Base-by-base conservation (phyloP, 2,888 invertebrate species). In the Spilosoma lubricipeda region DNA sequence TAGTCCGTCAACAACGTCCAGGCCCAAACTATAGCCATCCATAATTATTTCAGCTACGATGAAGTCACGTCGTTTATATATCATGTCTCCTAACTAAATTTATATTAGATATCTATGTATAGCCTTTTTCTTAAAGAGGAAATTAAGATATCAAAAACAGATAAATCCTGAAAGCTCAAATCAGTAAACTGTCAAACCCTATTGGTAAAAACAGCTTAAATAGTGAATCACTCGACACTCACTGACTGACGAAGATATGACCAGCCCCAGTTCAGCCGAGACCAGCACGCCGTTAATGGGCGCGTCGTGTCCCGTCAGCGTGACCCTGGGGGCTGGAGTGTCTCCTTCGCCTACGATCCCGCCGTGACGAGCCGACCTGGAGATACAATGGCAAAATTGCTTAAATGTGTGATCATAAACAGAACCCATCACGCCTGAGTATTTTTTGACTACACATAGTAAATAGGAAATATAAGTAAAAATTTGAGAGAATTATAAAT, bases 301-400 rank as follows among this genome's bases (percentile, higher is more conserved):
- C 87, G 99, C 98, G 92, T 99, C 99, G 94, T 99, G 99, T 0
- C 99, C 99, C 0, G 99, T 99, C 36, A 99, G 96, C 8, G 99
- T 99, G 15, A 99, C 99, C 83, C 99, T 97, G 7, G 99, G 99
- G 48, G 99, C 99, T 0, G 99, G 99, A 73, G 98, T 96, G 88
- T 99, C 99, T 30, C 99, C 99, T 93, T 99, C 99, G 9, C 99
- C 99, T 52, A 99, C 99, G 86, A 99, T 99, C 80, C 98, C 98
- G 92, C 99, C 99, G 77, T 98, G 98, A n/a, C 99, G 97, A 0
- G 99, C 99, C 88, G 96, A 96, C 96, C 96, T 95, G 86, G 3
- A 30, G 70, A 18, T 30, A 63, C 63, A 18, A 18, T 56, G 23
- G 33, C 4, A n/a, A 36, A 13, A 30, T 7, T 63, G 63, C 13